Evolutionary conservation across 2,888 invertebrate genomes (phyloP).

Genomic region (Troides helena): DNA sequence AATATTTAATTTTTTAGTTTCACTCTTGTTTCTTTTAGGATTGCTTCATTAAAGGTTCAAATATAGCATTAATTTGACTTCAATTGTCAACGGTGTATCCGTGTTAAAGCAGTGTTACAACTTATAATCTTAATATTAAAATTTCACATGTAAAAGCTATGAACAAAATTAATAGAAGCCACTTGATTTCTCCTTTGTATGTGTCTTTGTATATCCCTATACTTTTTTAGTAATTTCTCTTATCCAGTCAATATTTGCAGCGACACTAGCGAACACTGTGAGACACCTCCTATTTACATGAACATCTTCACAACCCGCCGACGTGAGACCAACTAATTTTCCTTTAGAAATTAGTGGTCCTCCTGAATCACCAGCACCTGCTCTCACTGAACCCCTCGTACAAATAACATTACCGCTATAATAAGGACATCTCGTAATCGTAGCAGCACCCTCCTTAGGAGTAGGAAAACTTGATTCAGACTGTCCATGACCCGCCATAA

Average conservation of each 20-base stretch:
- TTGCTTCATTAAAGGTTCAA: too few relatives aligned
- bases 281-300: constrained; percentile 17
- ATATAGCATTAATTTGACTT: too few relatives aligned
- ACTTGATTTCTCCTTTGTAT: neutral
- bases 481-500: constrained; percentile 21
- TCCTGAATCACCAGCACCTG: constrained; percentile 24
- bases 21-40: too few relatives aligned
- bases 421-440: constrained; percentile 11
- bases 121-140: too few relatives aligned
- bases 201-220: too few relatives aligned
- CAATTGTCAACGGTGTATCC: too few relatives aligned
- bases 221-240: neutral
- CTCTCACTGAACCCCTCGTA: constrained; percentile 17
- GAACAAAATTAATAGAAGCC: too few relatives aligned
- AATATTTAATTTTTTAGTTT: too few relatives aligned
- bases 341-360: constrained; percentile 24
- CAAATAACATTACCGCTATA: constrained; percentile 2
- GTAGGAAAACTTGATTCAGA: constrained; percentile 1
- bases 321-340: constrained; percentile 13
- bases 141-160: too few relatives aligned
- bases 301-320: constrained; percentile 9
- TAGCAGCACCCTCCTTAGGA: constrained; percentile 17
- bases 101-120: too few relatives aligned
- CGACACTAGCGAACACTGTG: constrained; percentile 21
- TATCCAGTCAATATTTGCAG: constrained; percentile 14